Conservation (phyloP, 2,113 vertebrate species). For the Barnardius zonarius region DNA sequence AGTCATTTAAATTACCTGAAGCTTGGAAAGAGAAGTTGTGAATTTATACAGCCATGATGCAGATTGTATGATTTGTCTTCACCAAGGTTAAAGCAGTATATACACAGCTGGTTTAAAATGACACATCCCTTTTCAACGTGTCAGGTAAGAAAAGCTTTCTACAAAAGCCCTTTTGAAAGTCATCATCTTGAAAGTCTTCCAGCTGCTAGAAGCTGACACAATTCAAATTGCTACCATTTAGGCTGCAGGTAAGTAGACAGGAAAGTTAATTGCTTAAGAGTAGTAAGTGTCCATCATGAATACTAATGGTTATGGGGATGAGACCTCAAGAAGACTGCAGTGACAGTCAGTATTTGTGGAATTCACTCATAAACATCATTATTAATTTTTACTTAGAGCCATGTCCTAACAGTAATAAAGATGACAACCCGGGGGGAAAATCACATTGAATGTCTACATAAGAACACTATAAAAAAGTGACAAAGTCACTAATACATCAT, state of each 20-base stretch:
- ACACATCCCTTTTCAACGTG: neutral
- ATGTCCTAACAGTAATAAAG: neutral
- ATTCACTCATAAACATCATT: neutral
- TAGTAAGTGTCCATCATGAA: neutral
- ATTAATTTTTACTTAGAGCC: neutral
- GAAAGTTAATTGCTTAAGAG: neutral
- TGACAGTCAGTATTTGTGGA: neutral
- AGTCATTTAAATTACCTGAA: neutral
- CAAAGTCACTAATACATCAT: neutral
- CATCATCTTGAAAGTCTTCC: neutral
- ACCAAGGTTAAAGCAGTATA: slow-evolving; percentile 1
- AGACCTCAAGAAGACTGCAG: slow-evolving; percentile 3
- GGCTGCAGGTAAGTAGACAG: neutral
- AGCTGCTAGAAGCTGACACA: neutral
- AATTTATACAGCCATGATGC: slow-evolving; percentile 14
- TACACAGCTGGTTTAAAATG: slow-evolving; percentile 32
- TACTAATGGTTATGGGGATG: neutral
- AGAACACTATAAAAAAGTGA: slow-evolving; percentile 48
- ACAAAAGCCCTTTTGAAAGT: slow-evolving; percentile 25
- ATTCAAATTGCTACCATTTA: neutral
- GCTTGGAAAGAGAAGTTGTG: neutral
- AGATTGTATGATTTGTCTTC: neutral
- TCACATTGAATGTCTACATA: slow-evolving; percentile 24
- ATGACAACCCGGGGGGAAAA: neutral
- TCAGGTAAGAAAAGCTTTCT: slow-evolving; percentile 27